A percentile compares a stretch with the other conserved stretches of the same genome.
Conservation (phyloP, 2,888 invertebrate species). For the Eugnorisma glareosa region DNA sequence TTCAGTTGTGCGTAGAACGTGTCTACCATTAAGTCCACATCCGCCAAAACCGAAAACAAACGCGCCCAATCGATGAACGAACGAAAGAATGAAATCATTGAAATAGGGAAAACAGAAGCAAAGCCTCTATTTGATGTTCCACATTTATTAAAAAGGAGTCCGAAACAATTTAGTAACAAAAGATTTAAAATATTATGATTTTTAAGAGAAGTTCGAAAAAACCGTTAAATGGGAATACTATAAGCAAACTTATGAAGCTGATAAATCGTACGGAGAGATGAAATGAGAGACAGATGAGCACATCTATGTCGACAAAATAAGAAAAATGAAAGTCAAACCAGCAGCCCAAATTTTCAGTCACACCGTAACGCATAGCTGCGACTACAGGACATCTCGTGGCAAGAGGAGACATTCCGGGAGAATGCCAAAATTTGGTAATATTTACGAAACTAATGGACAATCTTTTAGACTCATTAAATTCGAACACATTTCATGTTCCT, state of each 20-base stretch:
- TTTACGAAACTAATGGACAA: conserved; percentile 26
- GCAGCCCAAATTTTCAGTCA: conserved; percentile 23
- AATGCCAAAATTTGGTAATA: conserved; percentile 21
- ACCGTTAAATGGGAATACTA: conserved; percentile 32
- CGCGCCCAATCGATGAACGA: too few relatives aligned
- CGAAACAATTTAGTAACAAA: conserved; percentile 29
- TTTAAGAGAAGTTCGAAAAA: conserved; percentile 20
- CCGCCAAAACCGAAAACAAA: too few relatives aligned
- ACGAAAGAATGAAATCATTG: too few relatives aligned
- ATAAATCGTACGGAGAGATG: conserved; percentile 25
- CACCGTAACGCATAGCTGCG: conserved; percentile 1
- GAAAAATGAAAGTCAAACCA: conserved; percentile 17
- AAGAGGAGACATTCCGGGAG: conserved; percentile 17
- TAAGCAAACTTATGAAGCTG: conserved; percentile 9
- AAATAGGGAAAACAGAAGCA: too few relatives aligned
- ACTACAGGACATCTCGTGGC: conserved; percentile 27
- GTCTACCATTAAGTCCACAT: too few relatives aligned
- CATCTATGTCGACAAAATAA: conserved; percentile 21
- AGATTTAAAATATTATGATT: conserved; percentile 26
- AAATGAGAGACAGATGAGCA: conserved; percentile 26
- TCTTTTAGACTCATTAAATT: conserved; percentile 32
- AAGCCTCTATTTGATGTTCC: too few relatives aligned
- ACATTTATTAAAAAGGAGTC: too few relatives aligned
- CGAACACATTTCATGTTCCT: conserved; percentile 12
- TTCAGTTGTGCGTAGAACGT: too few relatives aligned